Base-by-base conservation (phyloP, 2,888 invertebrate genomes). In the Drosophila nr. perissopoda region DNA sequence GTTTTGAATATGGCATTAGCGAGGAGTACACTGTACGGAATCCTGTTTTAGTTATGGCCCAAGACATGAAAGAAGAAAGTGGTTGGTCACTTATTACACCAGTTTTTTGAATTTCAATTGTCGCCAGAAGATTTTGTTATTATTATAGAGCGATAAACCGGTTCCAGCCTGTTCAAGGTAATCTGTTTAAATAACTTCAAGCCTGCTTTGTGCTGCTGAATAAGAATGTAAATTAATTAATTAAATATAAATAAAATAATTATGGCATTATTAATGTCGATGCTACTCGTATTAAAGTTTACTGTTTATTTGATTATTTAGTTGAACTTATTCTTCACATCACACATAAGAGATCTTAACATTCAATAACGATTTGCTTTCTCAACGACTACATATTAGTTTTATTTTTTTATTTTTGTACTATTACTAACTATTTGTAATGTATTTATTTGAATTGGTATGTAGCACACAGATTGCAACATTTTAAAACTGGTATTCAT, bases 361-460 rank as follows among this genome's bases (percentile, higher is more conserved):
- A 56, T 69, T 56, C n/a, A 58, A 69, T 59, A 65, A 66, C 59
- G 45, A 74, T 48, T 69, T 45, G 48, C 42, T 58, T 60, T 49
- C 76, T 69, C 78, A 82, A 80, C 85, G 73, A 76, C 78, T 85
- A 89, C 78, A 75, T 61, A 40, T 40, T 33, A 16, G 18, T 74
- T 73, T 71, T 56, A 18, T 25, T 0, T 45, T 0, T 45, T 16
- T 25, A 25, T 13, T 18, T 27, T 27, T 51, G 61, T 84, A 78
- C 66, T 63, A 68, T 56, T 61, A 69, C 66, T 87, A 71, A 74
- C 70, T 64, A 56, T 57, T 60, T 52, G 58, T 81, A 65, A 33
- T 66, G 78, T 71, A 61, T 76, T 65, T 62, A 59, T 76, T 65
- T 78, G 66, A 65, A 61, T 69, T 72, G 61, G 40, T 10, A 63